Conservation (phyloP, 1,140 invertebrate species). For the Pachypsylla venusta region DNA sequence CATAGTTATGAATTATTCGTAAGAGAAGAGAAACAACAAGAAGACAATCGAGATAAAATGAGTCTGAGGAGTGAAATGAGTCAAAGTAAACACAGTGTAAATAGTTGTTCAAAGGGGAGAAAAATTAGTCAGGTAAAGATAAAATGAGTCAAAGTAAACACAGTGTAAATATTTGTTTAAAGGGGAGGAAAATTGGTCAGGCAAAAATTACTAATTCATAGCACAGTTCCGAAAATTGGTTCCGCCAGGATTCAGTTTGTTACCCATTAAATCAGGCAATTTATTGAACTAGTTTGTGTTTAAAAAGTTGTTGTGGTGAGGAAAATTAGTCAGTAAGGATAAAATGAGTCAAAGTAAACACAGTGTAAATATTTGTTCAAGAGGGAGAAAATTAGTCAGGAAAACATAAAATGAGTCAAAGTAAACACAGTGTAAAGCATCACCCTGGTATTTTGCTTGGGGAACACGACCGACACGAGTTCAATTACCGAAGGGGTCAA, state of each 20-base stretch:
- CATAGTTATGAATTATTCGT: conserved; percentile 81
- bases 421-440: conserved; percentile 35
- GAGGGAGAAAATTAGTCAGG: conserved; percentile 65
- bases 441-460: no score
- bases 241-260: no score
- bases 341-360: conserved; percentile 59
- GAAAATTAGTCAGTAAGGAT: conserved; percentile 57
- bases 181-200: conserved; percentile 69
- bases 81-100: conserved; percentile 43
- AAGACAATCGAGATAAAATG: conserved; percentile 75
- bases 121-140: conserved; percentile 56
- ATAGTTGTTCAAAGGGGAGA: conserved; percentile 48
- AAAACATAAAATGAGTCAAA: conserved; percentile 61
- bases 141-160: conserved; percentile 59
- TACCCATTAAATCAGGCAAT: no score
- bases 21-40: conserved; percentile 65
- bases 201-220: no score
- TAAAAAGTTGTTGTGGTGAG: no score
- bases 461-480: no score
- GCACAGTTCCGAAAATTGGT: no score
- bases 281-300: no score
- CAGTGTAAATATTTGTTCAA: conserved; percentile 36
- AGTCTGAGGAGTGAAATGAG: conserved; percentile 75
- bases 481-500: no score
- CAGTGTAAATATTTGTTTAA: conserved; percentile 36